Evolutionary conservation across 1,140 invertebrate species (phyloP), one percentile per base, ranked within the genome.

Genomic region (Meloidogyne exigua): DNA sequence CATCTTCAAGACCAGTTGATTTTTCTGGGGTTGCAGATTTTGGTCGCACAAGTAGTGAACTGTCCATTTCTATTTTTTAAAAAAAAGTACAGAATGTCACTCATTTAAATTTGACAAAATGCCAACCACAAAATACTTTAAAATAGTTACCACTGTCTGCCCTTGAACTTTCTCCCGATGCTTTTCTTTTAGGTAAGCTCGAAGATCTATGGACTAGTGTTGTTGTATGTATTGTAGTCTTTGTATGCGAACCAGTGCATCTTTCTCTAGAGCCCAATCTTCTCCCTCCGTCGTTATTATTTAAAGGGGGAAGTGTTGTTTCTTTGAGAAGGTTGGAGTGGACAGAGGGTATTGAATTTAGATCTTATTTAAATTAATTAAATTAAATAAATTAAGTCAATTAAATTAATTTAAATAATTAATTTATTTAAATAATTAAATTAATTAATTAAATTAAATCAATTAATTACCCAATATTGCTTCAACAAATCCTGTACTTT

Each of bases 401-500:
- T n/a, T n/a, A n/a, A n/a, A 74, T n/a, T 21, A 2, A 7, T 2
- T 18, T 76, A 26, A 77, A 18, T 44, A 26, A 0, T 75, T 26
- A 39, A n/a, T n/a, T n/a, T n/a, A n/a, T n/a, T n/a, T n/a, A n/a
- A n/a, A n/a, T n/a, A n/a, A n/a, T n/a, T n/a, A n/a, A n/a, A n/a
- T n/a, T n/a, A n/a, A n/a, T n/a, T n/a, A n/a, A n/a, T n/a, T n/a
- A n/a, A n/a, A 74, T n/a, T 21, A 2, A 7, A 10, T 18, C 76
- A 26, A 77, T 25, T 44, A 26, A 0, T 75, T 26, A 39, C 72
- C 83, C 80, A 76, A 76, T 87, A 77, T 42, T 76, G 72, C 64
- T 71, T 85, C 84, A 23, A 85, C 76, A 76, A 75, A 84, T 2
- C 85, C 84, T 70, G 69, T 83, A 23, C 75, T 76, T 65, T 86